A percentile compares a stretch with the other conserved stretches of the same genome.
Conservation (phyloP, 2,888 invertebrate genomes). For the Aplocera efformata region DNA sequence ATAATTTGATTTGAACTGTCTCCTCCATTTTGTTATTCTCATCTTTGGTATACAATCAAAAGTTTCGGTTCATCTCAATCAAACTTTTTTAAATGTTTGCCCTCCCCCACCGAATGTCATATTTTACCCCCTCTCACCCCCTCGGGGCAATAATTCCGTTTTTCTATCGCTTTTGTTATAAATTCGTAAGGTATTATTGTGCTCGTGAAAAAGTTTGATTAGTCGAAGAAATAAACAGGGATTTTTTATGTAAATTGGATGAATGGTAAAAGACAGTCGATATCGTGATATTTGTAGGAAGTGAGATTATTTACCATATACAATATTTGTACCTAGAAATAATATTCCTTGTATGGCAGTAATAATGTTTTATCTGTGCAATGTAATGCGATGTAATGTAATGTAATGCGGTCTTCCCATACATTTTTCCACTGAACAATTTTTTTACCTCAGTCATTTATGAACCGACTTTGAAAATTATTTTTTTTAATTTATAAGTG, state of each 20-base stretch:
- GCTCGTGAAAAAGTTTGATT: constrained; percentile 47
- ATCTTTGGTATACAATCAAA: constrained; percentile 73
- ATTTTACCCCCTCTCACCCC: constrained; percentile 33
- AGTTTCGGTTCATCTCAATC: constrained; percentile 66
- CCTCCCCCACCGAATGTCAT: constrained; percentile 42
- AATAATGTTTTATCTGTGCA: too few relatives aligned
- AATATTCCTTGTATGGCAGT: too few relatives aligned
- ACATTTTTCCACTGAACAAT: too few relatives aligned
- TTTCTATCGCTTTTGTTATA: constrained; percentile 59
- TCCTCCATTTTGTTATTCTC: constrained; percentile 41
- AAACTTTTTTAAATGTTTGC: constrained; percentile 72
- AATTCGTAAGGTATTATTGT: constrained; percentile 34
- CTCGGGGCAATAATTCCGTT: constrained; percentile 53
- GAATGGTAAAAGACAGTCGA: constrained; percentile 5
- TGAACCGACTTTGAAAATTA: too few relatives aligned
- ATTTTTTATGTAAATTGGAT: constrained; percentile 16
- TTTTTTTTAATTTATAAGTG: too few relatives aligned
- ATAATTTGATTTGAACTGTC: too few relatives aligned
- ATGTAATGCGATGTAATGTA: too few relatives aligned
- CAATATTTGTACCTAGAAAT: too few relatives aligned
- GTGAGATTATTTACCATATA: too few relatives aligned
- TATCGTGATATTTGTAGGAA: too few relatives aligned
- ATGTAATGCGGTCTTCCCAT: too few relatives aligned
- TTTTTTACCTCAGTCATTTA: too few relatives aligned
- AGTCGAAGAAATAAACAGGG: constrained; percentile 18